These are phyloP conservation scores for Ophion ellenae DNA, from an alignment of 2,888 invertebrate species.

Conservation along the genomic window DNA sequence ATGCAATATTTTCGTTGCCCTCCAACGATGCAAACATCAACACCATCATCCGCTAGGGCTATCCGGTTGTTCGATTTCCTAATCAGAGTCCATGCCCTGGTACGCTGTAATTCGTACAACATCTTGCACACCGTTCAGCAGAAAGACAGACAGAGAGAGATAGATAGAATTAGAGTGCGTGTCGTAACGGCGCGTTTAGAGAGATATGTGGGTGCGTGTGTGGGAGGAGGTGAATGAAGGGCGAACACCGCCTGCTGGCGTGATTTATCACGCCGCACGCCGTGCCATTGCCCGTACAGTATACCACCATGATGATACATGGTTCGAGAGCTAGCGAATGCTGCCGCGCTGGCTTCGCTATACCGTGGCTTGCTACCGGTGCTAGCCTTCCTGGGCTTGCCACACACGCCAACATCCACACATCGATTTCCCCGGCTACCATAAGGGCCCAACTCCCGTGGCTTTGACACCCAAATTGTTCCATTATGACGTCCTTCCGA, in stretches of 20 bases:
- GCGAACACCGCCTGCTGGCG: conserved; percentile 80
- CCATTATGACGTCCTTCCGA: conserved; percentile 16
- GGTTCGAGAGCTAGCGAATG: conserved; percentile 68
- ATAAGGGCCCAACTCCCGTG: conserved; percentile 15
- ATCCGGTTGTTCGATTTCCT: neutral
- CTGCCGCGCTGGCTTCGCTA: conserved; percentile 48
- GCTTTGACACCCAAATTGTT: conserved; percentile 3
- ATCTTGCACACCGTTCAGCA: conserved; percentile 20
- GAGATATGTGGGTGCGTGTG: conserved; percentile 63
- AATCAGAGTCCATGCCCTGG: conserved; percentile 67
- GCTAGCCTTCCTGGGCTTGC: conserved; percentile 31
- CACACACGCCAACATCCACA: conserved; percentile 8
- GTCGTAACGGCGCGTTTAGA: conserved; percentile 61
- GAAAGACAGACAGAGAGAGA: conserved; percentile 50
- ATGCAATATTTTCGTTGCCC: no score
- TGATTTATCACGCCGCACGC: conserved; percentile 81
- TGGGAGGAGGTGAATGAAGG: conserved; percentile 79
- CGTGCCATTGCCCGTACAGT: conserved; percentile 75
- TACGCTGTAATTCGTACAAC: conserved; percentile 55
- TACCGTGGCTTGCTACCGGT: conserved; percentile 31
- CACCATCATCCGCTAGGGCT: neutral
- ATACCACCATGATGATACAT: conserved; percentile 81
- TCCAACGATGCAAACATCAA: neutral
- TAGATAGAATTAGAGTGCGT: conserved; percentile 50
- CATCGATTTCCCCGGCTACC: neutral